These are phyloP conservation scores for Campylomormyrus numenius DNA, from an alignment of 2,113 vertebrate genomes.

Conservation along the genomic window DNA sequence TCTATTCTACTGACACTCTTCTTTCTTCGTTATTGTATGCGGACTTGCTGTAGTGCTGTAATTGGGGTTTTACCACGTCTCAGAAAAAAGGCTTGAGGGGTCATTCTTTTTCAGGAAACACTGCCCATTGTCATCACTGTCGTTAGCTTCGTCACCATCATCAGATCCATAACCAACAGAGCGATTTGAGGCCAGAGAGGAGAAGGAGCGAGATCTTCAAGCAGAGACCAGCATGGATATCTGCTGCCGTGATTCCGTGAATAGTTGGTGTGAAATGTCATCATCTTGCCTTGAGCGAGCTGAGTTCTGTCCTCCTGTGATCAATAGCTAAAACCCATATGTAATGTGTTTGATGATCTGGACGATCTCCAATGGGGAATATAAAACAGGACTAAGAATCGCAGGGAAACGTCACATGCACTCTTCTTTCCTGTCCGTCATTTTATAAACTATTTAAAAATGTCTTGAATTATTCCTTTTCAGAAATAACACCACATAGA, in stretches of 20 bases:
- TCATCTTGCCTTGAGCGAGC: background rate
- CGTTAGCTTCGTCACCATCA: background rate
- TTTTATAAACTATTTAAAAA: background rate
- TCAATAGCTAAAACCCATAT: slow-evolving; percentile 2
- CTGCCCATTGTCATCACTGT: background rate
- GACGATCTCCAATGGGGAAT: background rate
- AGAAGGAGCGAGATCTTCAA: background rate
- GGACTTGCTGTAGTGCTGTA: background rate
- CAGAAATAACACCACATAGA: background rate
- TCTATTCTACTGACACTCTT: background rate
- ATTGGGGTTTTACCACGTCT: background rate
- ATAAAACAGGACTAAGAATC: background rate
- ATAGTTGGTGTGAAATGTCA: background rate
- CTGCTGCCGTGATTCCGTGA: background rate
- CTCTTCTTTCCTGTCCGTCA: background rate
- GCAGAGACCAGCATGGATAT: background rate
- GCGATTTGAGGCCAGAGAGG: background rate
- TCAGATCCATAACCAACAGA: background rate
- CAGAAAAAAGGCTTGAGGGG: background rate
- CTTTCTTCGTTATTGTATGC: background rate
- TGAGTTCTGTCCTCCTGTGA: background rate
- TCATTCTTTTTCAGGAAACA: background rate
- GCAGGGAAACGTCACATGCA: background rate
- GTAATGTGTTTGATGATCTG: background rate
- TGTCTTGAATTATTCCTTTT: background rate